phyloP scores from a whole-genome alignment of 2,888 invertebrate genomes.

The Electrophaes corylata region DNA sequence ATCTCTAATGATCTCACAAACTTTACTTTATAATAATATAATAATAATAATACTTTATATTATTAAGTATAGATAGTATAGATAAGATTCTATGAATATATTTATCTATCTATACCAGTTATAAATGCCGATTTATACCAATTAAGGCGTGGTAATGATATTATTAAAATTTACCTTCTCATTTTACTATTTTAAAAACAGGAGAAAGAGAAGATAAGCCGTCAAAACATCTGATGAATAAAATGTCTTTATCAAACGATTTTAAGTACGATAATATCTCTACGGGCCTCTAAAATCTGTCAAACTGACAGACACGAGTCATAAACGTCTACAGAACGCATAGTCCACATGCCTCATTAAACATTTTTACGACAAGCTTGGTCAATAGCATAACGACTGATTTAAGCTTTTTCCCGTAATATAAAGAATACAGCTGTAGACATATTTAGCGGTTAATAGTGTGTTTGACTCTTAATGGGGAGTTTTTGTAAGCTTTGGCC shows the following conservation, averaged over 20 bases:
- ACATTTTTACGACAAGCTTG: constrained; percentile 71
- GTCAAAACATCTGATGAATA: too few relatives aligned
- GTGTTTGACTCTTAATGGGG: constrained; percentile 44
- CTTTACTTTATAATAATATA: too few relatives aligned
- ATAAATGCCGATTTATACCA: too few relatives aligned
- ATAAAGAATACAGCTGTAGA: constrained; percentile 73
- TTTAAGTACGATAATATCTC: neutral
- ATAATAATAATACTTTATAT: too few relatives aligned
- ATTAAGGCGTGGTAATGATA: too few relatives aligned
- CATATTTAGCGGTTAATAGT: constrained; percentile 68
- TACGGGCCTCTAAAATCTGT: constrained; percentile 34
- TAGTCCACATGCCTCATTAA: constrained; percentile 66
- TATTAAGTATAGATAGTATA: too few relatives aligned
- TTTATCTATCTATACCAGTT: too few relatives aligned
- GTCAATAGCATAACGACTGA: constrained; percentile 70
- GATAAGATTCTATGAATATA: too few relatives aligned
- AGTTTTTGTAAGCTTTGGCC: constrained; percentile 26
- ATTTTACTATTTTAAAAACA: too few relatives aligned
- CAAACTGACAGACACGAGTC: constrained; percentile 51
- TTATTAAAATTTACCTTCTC: too few relatives aligned
- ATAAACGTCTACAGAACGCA: constrained; percentile 69
- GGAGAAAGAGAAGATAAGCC: too few relatives aligned
- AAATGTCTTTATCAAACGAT: neutral
- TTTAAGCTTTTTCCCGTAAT: constrained; percentile 68
- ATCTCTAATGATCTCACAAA: too few relatives aligned